Conservation (phyloP, 2,888 invertebrate species). For the Nycteola revayana region DNA sequence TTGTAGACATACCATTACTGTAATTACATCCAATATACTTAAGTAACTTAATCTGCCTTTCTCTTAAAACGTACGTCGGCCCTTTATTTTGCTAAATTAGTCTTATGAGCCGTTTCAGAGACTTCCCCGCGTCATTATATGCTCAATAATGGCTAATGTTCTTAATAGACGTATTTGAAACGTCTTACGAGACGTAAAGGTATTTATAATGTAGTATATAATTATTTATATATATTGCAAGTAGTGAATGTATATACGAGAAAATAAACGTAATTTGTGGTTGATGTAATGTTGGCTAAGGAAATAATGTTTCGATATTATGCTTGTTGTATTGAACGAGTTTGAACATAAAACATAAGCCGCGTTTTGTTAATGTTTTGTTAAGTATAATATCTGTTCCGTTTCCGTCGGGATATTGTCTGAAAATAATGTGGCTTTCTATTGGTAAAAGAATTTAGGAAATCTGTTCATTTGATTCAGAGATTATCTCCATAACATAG, state of each 20-base stretch:
- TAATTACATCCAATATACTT: constrained; percentile 34
- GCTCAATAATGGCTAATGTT: constrained; percentile 43
- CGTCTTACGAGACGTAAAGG: constrained; percentile 22
- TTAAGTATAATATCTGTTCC: no score
- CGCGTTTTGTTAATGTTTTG: no score
- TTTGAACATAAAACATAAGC: no score
- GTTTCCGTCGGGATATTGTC: no score
- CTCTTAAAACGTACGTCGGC: constrained; percentile 32
- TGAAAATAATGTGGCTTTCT: no score
- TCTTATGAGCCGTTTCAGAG: constrained; percentile 28
- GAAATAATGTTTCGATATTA: constrained; percentile 14
- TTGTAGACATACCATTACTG: constrained; percentile 15
- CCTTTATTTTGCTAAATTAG: constrained; percentile 36
- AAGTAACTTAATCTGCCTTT: constrained; percentile 34
- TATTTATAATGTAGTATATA: constrained; percentile 10
- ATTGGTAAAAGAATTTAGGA: no score
- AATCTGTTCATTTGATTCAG: no score
- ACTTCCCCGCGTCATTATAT: constrained; percentile 41
- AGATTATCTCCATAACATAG: no score
- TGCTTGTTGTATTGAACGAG: background rate
- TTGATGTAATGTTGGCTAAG: constrained; percentile 39
- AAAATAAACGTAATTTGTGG: constrained; percentile 32
- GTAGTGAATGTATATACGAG: constrained; percentile 37
- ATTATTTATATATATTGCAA: constrained; percentile 37
- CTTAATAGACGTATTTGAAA: constrained; percentile 39